A percentile compares a stretch with the other conserved stretches of the same genome.
These are phyloP conservation scores for Rhogogaster chlorosoma DNA, from an alignment of 2,888 invertebrate species.

Conservation along the genomic window DNA sequence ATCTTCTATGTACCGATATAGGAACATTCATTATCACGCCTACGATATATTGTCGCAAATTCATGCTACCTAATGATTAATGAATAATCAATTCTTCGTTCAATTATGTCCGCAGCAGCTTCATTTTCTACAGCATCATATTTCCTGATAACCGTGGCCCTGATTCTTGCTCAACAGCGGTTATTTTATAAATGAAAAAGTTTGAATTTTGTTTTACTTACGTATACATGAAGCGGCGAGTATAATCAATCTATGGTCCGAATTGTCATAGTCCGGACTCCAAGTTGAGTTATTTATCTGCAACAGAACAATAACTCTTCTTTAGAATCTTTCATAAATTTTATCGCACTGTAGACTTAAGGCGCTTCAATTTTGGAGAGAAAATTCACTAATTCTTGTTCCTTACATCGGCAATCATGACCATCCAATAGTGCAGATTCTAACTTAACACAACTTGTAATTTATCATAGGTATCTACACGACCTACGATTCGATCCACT, in stretches of 20 bases:
- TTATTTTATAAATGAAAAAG: neutral
- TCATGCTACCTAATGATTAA: neutral
- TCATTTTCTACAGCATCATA: neutral
- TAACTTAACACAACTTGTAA: slow-evolving; percentile 6
- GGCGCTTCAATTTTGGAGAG: neutral
- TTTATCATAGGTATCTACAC: neutral
- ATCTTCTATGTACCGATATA: neutral
- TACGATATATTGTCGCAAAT: neutral
- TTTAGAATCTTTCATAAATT: neutral
- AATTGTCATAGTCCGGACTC: slow-evolving; percentile 75
- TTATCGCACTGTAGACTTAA: neutral
- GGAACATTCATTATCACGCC: neutral
- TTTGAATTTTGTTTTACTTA: slow-evolving; percentile 61
- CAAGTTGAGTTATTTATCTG: slow-evolving; percentile 71
- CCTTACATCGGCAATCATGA: neutral
- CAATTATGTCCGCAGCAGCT: neutral
- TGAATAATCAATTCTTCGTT: neutral
- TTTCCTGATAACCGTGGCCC: neutral
- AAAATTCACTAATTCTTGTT: neutral
- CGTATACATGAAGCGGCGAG: slow-evolving; percentile 77
- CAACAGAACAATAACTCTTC: slow-evolving; percentile 59
- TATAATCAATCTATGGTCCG: slow-evolving; percentile 75
- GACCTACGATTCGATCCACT: neutral
- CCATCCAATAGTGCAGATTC: neutral
- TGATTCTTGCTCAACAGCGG: neutral